A percentile compares a stretch with the other conserved stretches of the same genome.
Evolutionary conservation across 2,113 vertebrate genomes (phyloP).

Genomic region (Mystacornis crossleyi): DNA sequence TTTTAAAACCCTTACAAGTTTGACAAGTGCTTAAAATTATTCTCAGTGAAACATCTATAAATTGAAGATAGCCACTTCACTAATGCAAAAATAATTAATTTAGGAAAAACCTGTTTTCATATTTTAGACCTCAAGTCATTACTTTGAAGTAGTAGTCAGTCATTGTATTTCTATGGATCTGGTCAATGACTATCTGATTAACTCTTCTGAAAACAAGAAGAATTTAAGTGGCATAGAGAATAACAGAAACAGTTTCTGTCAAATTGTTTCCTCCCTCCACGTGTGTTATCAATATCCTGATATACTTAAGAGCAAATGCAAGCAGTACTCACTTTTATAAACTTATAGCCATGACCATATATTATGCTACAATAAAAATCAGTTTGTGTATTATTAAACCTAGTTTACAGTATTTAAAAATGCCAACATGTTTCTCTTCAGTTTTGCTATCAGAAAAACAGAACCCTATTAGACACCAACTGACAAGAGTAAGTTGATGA

Average conservation of each 20-base stretch:
- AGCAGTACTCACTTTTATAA: background rate
- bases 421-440: background rate
- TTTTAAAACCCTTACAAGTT: background rate
- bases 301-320: background rate
- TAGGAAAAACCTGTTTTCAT: background rate
- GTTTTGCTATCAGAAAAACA: background rate
- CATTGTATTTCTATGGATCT: background rate
- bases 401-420: background rate
- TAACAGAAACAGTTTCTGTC: background rate
- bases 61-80: background rate
- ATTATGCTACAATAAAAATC: background rate
- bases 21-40: slow-evolving; percentile 20
- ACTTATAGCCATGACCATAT: background rate
- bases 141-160: background rate
- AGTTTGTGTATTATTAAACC: background rate
- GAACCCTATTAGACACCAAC: background rate
- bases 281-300: background rate
- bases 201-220: background rate
- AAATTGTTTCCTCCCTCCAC: background rate
- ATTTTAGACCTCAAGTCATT: background rate
- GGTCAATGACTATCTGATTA: background rate
- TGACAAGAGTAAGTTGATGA: background rate
- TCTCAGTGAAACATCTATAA: background rate
- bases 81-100: background rate
- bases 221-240: background rate